Percentiles rank a stretch among this genome's conserved stretches.
Conservation (phyloP, 1,140 invertebrate genomes). For the Patella vulgata region DNA sequence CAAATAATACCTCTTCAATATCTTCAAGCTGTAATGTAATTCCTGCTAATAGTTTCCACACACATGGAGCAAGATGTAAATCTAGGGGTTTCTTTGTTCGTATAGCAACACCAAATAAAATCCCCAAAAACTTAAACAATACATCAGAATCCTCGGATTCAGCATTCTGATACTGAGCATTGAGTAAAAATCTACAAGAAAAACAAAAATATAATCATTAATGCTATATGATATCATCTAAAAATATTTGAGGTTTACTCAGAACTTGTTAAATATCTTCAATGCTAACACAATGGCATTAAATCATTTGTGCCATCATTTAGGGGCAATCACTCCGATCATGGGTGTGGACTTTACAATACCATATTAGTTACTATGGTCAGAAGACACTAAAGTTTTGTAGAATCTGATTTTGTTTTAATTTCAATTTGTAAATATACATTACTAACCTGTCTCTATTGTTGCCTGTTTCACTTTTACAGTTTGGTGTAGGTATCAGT, state of each 20-base stretch:
- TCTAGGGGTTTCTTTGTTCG: slow-evolving; percentile 91
- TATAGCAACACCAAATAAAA: slow-evolving; percentile 95
- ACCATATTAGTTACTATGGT: too few relatives aligned
- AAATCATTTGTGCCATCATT: background rate
- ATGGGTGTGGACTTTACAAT: too few relatives aligned
- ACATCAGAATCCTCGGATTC: slow-evolving; percentile 68
- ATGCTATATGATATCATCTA: background rate
- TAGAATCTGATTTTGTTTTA: too few relatives aligned
- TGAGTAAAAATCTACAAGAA: slow-evolving; percentile 70
- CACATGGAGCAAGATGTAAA: slow-evolving; percentile 73
- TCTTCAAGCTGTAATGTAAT: slow-evolving; percentile 73
- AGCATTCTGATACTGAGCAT: slow-evolving; percentile 70
- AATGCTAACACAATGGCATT: background rate
- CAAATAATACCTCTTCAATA: slow-evolving; percentile 75
- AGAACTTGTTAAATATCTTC: background rate
- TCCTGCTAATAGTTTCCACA: slow-evolving; percentile 76
- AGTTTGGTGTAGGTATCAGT: slow-evolving; percentile 62
- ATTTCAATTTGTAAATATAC: background rate
- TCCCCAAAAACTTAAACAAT: slow-evolving; percentile 76
- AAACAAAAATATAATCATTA: slow-evolving; percentile 7
- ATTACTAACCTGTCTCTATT: slow-evolving; percentile 71
- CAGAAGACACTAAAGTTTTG: too few relatives aligned
- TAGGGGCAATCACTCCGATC: too few relatives aligned
- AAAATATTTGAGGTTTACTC: too few relatives aligned
- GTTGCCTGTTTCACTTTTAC: slow-evolving; percentile 68